A percentile compares a stretch with the other conserved stretches of the same genome.
Conservation (phyloP, 2,888 invertebrate genomes). For the Heliconius hortense region DNA sequence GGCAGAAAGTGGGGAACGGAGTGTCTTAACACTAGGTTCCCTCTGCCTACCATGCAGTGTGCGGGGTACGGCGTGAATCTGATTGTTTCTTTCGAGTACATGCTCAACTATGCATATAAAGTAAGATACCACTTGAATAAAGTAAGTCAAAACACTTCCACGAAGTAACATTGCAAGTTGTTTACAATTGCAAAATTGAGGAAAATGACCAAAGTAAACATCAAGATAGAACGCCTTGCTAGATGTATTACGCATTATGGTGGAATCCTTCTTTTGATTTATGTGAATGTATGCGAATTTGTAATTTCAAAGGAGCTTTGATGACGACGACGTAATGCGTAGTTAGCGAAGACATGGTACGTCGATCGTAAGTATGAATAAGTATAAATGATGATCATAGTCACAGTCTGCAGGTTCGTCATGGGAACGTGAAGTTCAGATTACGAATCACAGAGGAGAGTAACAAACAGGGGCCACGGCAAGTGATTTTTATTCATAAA, state of each 20-base stretch:
- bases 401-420: conserved; percentile 68
- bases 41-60: no score
- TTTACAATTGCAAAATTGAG: conserved; percentile 51
- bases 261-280: conserved; percentile 39
- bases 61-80: no score
- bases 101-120: conserved; percentile 39
- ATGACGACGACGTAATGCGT: conserved; percentile 35
- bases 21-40: no score
- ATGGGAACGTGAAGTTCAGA: conserved; percentile 69
- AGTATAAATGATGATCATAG: conserved; percentile 39
- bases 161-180: conserved; percentile 46
- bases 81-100: no score
- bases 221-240: conserved; percentile 38
- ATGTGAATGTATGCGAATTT: conserved; percentile 35
- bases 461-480: conserved; percentile 50
- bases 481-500: conserved; percentile 51
- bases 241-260: conserved; percentile 38
- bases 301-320: conserved; percentile 38
- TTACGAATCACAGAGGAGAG: conserved; percentile 59
- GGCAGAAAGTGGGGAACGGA: no score
- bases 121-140: conserved; percentile 43
- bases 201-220: conserved; percentile 52
- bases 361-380: conserved; percentile 42
- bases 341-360: conserved; percentile 46
- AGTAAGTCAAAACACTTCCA: conserved; percentile 53